phyloP scores from a whole-genome alignment of 2,888 invertebrate species.

The Pinctada fucata region DNA sequence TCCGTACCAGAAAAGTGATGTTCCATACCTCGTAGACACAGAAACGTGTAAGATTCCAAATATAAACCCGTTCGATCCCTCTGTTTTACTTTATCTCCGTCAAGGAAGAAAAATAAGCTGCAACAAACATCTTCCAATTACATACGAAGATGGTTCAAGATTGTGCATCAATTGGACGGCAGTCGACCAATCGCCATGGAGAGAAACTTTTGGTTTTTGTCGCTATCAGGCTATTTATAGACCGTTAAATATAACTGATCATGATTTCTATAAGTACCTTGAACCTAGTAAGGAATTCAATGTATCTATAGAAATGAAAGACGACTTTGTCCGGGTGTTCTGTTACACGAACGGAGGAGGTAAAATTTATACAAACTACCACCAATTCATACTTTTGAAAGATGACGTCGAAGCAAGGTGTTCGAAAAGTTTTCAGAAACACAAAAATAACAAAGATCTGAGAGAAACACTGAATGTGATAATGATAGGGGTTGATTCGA shows the following conservation, averaged over 20 bases:
- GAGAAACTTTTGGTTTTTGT: conserved; percentile 64
- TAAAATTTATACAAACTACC: conserved; percentile 64
- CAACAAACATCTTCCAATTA: conserved; percentile 55
- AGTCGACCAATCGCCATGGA: conserved; percentile 38
- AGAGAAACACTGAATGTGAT: conserved; percentile 82
- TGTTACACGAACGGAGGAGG: conserved; percentile 58
- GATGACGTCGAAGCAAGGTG: conserved; percentile 89
- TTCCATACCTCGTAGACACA: conserved; percentile 65
- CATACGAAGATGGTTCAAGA: conserved; percentile 60
- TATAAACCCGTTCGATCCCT: conserved; percentile 67
- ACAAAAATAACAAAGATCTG: conserved; percentile 10
- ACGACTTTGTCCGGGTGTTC: conserved; percentile 64
- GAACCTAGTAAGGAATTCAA: conserved; percentile 26
- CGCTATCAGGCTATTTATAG: conserved; percentile 65
- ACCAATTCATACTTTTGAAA: conserved; percentile 88
- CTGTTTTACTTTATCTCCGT: conserved; percentile 54
- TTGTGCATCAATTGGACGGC: conserved; percentile 52
- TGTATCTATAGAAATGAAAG: conserved; percentile 33
- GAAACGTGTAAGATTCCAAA: conserved; percentile 69
- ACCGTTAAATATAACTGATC: conserved; percentile 34
- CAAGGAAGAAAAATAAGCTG: conserved; percentile 56
- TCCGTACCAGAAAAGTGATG: neutral
- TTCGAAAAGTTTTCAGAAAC: conserved; percentile 8
- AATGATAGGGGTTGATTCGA: conserved; percentile 88
- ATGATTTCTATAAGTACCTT: conserved; percentile 23